Conservation (phyloP, 2,888 invertebrate species). For the Amblyjoppa proteus region DNA sequence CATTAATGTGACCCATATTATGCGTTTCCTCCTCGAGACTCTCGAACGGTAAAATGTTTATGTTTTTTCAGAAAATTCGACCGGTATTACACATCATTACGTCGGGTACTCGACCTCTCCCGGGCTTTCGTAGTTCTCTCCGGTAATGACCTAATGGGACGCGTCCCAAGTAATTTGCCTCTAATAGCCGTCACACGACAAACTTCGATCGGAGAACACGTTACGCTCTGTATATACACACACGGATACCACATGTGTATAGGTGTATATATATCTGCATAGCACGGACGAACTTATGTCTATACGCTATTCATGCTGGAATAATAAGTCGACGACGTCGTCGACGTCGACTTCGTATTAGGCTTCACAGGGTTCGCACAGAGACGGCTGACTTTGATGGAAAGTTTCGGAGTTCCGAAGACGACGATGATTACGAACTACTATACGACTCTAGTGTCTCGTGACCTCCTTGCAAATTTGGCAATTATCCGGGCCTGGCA, state of each 20-base stretch:
- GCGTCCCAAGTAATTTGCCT: constrained; percentile 49
- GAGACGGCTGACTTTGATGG: constrained; percentile 43
- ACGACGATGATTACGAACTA: constrained; percentile 36
- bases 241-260: neutral
- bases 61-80: constrained; percentile 36
- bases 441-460: constrained; percentile 3
- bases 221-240: neutral
- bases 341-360: constrained; percentile 11
- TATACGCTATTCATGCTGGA: constrained; percentile 20
- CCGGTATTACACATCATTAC: constrained; percentile 28
- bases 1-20: neutral
- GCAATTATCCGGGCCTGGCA: neutral
- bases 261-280: neutral
- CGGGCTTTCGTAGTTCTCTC: constrained; percentile 17
- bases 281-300: neutral
- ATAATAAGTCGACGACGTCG: constrained; percentile 44
- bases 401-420: constrained; percentile 51
- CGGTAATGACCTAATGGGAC: constrained; percentile 49
- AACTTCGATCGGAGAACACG: constrained; percentile 52
- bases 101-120: neutral
- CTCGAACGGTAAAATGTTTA: constrained; percentile 35
- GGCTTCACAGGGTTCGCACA: constrained; percentile 4
- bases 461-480: constrained; percentile 26
- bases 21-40: neutral
- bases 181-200: constrained; percentile 51